These are phyloP conservation scores for Agelas oroides DNA, from an alignment of 37 sponge, comb jelly and placozoan genomes.

Conservation along the genomic window DNA sequence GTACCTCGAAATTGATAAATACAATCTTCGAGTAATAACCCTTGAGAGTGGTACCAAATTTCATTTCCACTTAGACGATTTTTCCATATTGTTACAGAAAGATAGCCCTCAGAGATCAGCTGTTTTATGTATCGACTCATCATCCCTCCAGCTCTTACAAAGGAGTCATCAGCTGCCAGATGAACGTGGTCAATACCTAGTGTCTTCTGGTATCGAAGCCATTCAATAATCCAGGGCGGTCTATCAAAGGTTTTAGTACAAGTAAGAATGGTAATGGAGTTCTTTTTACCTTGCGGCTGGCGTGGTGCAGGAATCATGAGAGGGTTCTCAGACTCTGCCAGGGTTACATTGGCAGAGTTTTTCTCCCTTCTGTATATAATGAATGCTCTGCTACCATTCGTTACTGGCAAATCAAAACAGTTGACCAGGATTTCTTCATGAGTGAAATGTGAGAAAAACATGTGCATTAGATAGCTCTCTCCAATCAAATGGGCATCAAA, in stretches of 20 bases:
- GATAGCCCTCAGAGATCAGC: not conserved
- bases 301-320: not conserved
- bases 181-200: conserved; percentile 15
- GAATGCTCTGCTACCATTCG: not conserved
- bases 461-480: too few relatives aligned
- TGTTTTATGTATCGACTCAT: not conserved
- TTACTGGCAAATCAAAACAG: not conserved
- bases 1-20: not conserved
- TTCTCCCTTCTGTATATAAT: not conserved
- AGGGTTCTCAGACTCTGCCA: not conserved
- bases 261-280: too few relatives aligned
- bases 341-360: not conserved
- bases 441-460: too few relatives aligned
- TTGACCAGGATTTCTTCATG: not conserved
- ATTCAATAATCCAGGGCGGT: not conserved
- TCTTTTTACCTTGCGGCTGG: too few relatives aligned
- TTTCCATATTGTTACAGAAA: not conserved
- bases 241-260: too few relatives aligned
- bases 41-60: conserved; percentile 10
- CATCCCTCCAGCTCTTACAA: not conserved
- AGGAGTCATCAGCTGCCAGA: not conserved
- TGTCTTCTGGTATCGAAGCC: conserved; percentile 19
- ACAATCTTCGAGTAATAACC: not conserved
- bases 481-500: too few relatives aligned
- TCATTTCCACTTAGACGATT: not conserved